Base-by-base conservation (phyloP, 2,888 invertebrate species). In the Drosophila siamana region DNA sequence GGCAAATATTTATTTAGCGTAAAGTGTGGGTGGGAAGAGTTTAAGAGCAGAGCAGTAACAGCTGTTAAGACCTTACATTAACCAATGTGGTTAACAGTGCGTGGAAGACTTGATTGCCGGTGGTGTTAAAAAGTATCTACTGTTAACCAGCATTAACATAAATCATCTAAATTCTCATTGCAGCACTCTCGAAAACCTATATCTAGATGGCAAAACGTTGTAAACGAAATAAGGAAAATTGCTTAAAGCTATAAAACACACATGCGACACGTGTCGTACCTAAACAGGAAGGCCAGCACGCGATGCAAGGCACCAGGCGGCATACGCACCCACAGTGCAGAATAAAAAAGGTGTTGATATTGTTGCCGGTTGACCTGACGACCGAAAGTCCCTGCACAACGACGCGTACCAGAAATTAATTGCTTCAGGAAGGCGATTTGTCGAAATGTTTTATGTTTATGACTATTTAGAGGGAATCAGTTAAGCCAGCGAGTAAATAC, bases 1-100 rank as follows among this genome's bases (percentile, higher is more conserved):
- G 50, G 9, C 55, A 71, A 70, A 76, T 85, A 87, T 78, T 85
- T 87, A 81, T 81, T 89, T 67, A 43, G 51, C 44, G 4, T 8
- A 50, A 56, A 16, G 50, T 13, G 41, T 59, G 55, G 57, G 55
- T 51, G 65, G 13, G 24, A 56, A 50, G 28, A 16, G 36, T 38
- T 38, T 38, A 2, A 33, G 38, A 30, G 13, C 11, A 41, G 15
- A 47, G 7, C 5, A 15, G 16, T 16, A 54, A 28, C 26, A 52
- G 52, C 40, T 41, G 52, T 51, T 26, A 51, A 26, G 9, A 2
- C n/a, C n/a, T 33, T 11, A 40, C 40, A 40, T 24, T 1, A 2
- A 22, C 11, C n/a, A 33, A 22, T 8, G 11, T 1, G 40, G 30
- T 30, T 28, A 16, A 54, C 54, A 54, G 28, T 16, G 40, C 15